Evolutionary conservation across 2,797 vertebrate species (phyloP).

Genomic region (Notamacropus eugenii): DNA sequence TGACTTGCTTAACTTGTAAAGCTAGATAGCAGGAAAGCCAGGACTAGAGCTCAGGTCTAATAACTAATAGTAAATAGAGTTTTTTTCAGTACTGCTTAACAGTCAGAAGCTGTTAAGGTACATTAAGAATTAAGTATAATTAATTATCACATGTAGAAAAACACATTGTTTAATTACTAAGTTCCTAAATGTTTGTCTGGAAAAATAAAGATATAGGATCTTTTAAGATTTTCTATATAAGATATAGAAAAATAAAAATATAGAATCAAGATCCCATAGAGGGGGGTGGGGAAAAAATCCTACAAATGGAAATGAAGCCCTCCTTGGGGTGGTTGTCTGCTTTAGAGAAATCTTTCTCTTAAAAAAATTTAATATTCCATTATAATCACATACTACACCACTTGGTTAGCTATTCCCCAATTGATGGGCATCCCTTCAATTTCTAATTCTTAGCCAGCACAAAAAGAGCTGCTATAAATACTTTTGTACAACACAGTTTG

Average conservation of each 20-base stretch:
- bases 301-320: background rate
- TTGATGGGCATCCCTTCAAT: background rate
- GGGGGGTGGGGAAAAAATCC: background rate
- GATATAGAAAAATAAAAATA: no score
- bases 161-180: background rate
- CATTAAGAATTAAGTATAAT: background rate
- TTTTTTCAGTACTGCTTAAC: slow-evolving; percentile 2
- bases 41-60: background rate
- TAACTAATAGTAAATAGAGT: no score
- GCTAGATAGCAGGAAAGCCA: slow-evolving; percentile 12
- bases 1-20: background rate
- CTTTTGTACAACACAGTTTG: background rate
- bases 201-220: background rate
- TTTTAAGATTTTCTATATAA: no score
- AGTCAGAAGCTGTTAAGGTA: background rate
- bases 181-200: slow-evolving; percentile 25
- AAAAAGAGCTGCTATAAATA: background rate
- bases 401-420: background rate
- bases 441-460: background rate
- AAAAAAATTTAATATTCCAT: no score
- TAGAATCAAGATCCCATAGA: background rate
- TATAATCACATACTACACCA: background rate
- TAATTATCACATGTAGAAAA: background rate
- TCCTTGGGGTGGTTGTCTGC: background rate
- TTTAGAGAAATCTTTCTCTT: slow-evolving; percentile 16